phyloP scores from a whole-genome alignment of 2,888 invertebrate species.

The Diarsia rubi region DNA sequence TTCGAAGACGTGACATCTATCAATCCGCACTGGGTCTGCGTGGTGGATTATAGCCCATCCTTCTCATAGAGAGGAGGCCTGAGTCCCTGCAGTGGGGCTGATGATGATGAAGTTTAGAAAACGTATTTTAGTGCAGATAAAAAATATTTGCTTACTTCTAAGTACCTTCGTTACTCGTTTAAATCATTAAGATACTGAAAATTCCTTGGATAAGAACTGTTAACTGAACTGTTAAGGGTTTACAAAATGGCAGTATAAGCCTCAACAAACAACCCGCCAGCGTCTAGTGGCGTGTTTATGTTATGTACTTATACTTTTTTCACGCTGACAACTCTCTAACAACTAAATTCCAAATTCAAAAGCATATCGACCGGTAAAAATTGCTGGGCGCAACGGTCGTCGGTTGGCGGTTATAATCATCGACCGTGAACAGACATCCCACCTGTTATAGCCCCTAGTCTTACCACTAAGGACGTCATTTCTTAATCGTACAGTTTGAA shows the following conservation, averaged over 20 bases:
- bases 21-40: too few relatives aligned
- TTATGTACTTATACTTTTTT: conserved; percentile 39
- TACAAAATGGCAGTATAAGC: conserved; percentile 25
- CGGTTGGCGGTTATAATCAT: conserved; percentile 83
- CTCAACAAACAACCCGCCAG: conserved; percentile 29
- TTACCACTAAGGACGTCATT: conserved; percentile 54
- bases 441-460: conserved; percentile 76
- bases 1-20: too few relatives aligned
- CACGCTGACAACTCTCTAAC: conserved; percentile 41
- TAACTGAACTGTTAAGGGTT: conserved; percentile 20
- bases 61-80: too few relatives aligned
- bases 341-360: conserved; percentile 64
- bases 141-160: conserved; percentile 5
- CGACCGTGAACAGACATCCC: conserved; percentile 82
- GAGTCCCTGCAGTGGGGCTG: too few relatives aligned
- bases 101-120: background rate
- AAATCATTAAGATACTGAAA: conserved; percentile 1
- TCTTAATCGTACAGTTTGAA: conserved; percentile 37
- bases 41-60: too few relatives aligned
- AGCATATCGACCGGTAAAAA: conserved; percentile 71
- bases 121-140: conserved; percentile 2
- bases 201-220: conserved; percentile 13
- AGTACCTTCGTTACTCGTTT: background rate
- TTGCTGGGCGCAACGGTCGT: conserved; percentile 78
- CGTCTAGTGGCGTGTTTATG: conserved; percentile 26